Conservation (phyloP, 2,113 vertebrate genomes). For the Taurulus bubalis region DNA sequence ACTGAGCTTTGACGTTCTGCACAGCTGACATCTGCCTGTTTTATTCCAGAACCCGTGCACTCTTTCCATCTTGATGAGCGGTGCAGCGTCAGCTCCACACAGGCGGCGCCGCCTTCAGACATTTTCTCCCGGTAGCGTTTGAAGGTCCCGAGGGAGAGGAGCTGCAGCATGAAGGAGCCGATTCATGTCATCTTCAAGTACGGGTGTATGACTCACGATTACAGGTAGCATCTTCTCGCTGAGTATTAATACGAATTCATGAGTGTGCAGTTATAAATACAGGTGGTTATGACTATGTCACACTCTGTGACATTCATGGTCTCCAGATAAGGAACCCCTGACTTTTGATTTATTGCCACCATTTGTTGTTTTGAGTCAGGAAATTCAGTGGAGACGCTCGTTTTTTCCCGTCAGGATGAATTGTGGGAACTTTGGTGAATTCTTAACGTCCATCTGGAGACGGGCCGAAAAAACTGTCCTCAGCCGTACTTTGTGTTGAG, state of each 20-base stretch:
- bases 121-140: not conserved
- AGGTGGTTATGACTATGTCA: not conserved
- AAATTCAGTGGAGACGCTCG: no score
- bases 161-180: constrained; percentile 1
- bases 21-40: constrained; percentile 67
- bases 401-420: not conserved
- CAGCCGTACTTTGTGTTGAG: not conserved
- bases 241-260: not conserved
- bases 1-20: constrained; percentile 61
- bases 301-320: no score
- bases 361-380: no score
- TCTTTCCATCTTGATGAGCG: constrained; percentile 53
- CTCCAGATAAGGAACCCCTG: not conserved
- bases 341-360: not conserved
- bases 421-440: not conserved
- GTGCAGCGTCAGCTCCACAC: constrained; percentile 61
- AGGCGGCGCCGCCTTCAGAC: constrained; percentile 17
- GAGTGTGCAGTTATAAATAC: not conserved
- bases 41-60: constrained; percentile 48
- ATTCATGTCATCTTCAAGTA: not conserved
- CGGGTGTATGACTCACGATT: constrained; percentile 5
- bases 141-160: constrained; percentile 19
- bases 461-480: not conserved
- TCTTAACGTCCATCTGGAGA: not conserved
- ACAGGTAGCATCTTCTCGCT: not conserved